Evolutionary conservation across 1,140 invertebrate genomes (phyloP).

Genomic region (Phortica variegata): DNA sequence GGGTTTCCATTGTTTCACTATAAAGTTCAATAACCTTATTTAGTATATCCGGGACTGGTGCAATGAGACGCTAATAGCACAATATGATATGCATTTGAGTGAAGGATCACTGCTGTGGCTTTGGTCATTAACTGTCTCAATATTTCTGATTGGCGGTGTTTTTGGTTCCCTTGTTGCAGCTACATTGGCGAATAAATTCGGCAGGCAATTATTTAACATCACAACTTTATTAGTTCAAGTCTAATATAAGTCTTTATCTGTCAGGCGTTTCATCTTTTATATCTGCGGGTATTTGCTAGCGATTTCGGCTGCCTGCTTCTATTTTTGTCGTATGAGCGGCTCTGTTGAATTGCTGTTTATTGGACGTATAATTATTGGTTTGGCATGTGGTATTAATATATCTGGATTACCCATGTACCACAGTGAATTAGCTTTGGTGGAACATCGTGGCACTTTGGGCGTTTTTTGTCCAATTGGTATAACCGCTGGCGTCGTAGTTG

Average conservation of each 20-base stretch:
- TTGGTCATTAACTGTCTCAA: conserved; percentile 76
- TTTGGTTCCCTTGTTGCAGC: conserved; percentile 72
- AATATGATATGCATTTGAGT: conserved; percentile 61
- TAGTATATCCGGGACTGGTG: conserved; percentile 73
- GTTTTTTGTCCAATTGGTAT: conserved; percentile 80
- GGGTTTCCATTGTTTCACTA: not conserved
- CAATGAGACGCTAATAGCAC: conserved; percentile 64
- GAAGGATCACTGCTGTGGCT: conserved; percentile 63
- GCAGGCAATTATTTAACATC: too few relatives aligned
- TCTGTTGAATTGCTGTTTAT: conserved; percentile 72
- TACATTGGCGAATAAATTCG: conserved; percentile 70
- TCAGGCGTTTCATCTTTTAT: conserved; percentile 21
- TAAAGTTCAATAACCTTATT: conserved; percentile 24
- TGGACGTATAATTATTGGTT: conserved; percentile 70
- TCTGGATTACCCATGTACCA: conserved; percentile 82
- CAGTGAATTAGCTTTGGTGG: conserved; percentile 75
- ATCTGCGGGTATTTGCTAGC: conserved; percentile 27
- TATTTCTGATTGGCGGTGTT: conserved; percentile 76
- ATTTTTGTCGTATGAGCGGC: conserved; percentile 61
- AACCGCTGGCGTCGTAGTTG: conserved; percentile 76
- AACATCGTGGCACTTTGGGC: conserved; percentile 75
- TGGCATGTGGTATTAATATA: conserved; percentile 71
- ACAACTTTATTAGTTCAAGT: too few relatives aligned
- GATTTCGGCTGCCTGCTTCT: conserved; percentile 62
- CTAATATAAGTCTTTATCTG: too few relatives aligned